Evolutionary conservation across 2,797 vertebrate species (phyloP).

Genomic region (Cheirogaleus major): DNA sequence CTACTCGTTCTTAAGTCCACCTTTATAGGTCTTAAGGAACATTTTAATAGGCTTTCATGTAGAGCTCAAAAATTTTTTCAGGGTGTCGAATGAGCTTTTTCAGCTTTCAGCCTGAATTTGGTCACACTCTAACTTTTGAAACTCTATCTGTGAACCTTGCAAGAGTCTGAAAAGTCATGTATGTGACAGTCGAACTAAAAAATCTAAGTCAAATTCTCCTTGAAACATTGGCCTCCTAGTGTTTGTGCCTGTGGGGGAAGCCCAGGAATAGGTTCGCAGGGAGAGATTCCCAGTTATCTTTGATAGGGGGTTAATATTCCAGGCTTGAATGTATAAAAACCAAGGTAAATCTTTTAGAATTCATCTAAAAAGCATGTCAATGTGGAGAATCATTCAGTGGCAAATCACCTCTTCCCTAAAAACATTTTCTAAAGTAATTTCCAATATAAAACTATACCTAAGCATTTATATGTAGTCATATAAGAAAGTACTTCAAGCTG

Average conservation of each 20-base stretch:
- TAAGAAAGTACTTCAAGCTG: neutral
- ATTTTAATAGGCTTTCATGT: neutral
- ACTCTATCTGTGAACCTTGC: neutral
- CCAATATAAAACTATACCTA: neutral
- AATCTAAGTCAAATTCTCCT: neutral
- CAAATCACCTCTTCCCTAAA: neutral
- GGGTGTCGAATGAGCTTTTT: neutral
- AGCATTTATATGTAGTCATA: neutral
- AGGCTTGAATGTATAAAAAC: neutral
- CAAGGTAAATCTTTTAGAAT: neutral
- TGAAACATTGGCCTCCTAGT: neutral
- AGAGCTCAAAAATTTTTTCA: neutral
- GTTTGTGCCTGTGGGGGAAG: neutral
- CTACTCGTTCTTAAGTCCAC: neutral
- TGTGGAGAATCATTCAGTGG: neutral
- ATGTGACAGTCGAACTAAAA: neutral
- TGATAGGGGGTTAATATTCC: neutral
- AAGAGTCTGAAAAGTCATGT: neutral
- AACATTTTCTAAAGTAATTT: neutral
- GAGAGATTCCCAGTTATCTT: neutral
- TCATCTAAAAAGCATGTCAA: neutral
- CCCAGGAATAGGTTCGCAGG: no score
- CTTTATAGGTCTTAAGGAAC: neutral
- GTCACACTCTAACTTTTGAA: neutral
- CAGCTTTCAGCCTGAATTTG: neutral